phyloP scores from a whole-genome alignment of 2,888 invertebrate species.

The Abscondita cerata region DNA sequence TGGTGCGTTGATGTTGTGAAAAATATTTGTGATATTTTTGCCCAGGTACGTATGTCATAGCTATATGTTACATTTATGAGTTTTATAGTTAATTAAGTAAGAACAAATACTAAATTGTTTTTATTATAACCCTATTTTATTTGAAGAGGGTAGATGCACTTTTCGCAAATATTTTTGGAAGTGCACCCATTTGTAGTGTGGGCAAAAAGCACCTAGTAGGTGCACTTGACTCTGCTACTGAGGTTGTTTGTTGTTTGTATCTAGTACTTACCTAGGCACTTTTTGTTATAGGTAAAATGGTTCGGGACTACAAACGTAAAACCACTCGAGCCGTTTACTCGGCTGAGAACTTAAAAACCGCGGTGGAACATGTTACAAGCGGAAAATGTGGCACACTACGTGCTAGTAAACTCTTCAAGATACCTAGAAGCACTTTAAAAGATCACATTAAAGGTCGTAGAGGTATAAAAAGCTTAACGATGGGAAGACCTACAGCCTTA shows the following conservation, averaged over 20 bases:
- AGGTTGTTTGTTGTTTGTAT: no score
- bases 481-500: not conserved
- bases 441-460: slow-evolving; percentile 19
- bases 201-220: not conserved
- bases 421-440: slow-evolving; percentile 19
- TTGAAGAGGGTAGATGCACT: not conserved
- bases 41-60: not conserved
- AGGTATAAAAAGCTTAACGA: not conserved
- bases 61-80: not conserved
- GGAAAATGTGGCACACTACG: slow-evolving; percentile 18
- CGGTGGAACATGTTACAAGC: not conserved
- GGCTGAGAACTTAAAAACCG: slow-evolving; percentile 2
- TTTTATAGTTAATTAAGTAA: not conserved
- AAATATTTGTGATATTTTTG: no score
- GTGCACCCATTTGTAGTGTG: not conserved
- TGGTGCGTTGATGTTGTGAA: not conserved
- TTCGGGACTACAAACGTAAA: slow-evolving; percentile 7
- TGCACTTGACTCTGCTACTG: no score
- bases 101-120: not conserved
- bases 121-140: not conserved
- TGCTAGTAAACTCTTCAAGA: slow-evolving; percentile 17
- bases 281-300: slow-evolving; percentile 10
- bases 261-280: not conserved
- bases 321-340: slow-evolving; percentile 7
- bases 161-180: no score